A percentile compares a stretch with the other conserved stretches of the same genome.
Conservation (phyloP, 2,888 invertebrate species). For the Calliopum simillimum region DNA sequence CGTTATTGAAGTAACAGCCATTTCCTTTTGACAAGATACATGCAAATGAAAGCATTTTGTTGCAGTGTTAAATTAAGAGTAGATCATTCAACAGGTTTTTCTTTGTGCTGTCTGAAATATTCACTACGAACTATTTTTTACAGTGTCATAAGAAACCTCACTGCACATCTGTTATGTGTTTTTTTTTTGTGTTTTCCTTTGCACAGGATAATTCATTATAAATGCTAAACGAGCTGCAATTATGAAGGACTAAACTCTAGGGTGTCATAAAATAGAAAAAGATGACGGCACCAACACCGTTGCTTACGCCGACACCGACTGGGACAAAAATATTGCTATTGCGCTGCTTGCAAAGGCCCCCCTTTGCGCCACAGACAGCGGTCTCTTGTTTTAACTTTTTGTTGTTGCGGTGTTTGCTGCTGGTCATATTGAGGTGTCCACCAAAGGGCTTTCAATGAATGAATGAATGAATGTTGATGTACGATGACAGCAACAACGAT, state of each 20-base stretch:
- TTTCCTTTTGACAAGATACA: too few species aligned
- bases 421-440: neutral
- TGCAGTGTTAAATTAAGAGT: too few species aligned
- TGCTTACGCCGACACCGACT: constrained; percentile 1
- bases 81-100: too few species aligned
- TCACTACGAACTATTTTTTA: too few species aligned
- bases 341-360: too few species aligned
- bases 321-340: too few species aligned
- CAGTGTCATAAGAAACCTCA: too few species aligned
- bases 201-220: constrained; percentile 40
- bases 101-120: too few species aligned
- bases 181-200: too few species aligned
- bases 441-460: neutral
- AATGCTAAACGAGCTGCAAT: constrained; percentile 45
- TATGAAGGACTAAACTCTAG: constrained; percentile 42
- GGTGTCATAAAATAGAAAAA: constrained; percentile 43
- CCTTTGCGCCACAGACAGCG: neutral
- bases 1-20: too few species aligned
- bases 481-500: neutral
- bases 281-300: constrained; percentile 24
- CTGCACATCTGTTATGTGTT: too few species aligned
- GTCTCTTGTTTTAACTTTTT: constrained; percentile 4
- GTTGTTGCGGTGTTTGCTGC: neutral
- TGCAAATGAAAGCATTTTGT: too few species aligned
- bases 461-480: neutral